A percentile compares a stretch with the other conserved stretches of the same genome.
These are phyloP conservation scores for Plectrocnemia conspersa DNA, from an alignment of 1,140 invertebrate species.

Conservation along the genomic window DNA sequence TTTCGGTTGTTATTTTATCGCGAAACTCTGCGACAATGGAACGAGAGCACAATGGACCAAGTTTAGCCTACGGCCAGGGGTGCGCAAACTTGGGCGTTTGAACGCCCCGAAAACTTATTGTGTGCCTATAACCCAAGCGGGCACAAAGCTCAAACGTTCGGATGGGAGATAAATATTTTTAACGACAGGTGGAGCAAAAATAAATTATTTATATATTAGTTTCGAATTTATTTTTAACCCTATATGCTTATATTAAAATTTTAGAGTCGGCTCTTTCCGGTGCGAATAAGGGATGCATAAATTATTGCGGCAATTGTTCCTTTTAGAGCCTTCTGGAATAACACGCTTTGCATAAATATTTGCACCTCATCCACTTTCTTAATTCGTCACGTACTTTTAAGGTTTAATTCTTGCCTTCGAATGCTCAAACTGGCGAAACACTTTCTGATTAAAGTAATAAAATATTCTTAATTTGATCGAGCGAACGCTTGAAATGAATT, in stretches of 20 bases:
- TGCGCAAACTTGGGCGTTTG: neutral
- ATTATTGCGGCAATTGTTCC: slow-evolving; percentile 14
- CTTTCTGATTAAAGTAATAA: no score
- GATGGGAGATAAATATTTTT: no score
- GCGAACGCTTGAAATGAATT: no score
- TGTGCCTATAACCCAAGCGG: no score
- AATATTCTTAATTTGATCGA: no score
- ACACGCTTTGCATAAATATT: slow-evolving; percentile 2
- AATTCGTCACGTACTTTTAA: neutral
- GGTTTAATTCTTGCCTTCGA: neutral
- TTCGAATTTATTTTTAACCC: no score
- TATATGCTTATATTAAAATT: no score
- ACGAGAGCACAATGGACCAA: slow-evolving; percentile 9
- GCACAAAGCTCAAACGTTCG: no score
- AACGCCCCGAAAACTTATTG: neutral
- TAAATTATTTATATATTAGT: no score
- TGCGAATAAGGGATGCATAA: slow-evolving; percentile 9
- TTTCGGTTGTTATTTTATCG: slow-evolving; percentile 2
- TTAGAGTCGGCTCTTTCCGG: no score
- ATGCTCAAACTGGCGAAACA: neutral
- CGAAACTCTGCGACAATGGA: slow-evolving; percentile 11
- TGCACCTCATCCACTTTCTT: neutral
- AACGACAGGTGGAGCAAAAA: no score
- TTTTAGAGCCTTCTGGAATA: slow-evolving; percentile 2
- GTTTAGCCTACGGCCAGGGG: neutral